Conservation (phyloP, 2,797 vertebrate species). For the Characodon lateralis region DNA sequence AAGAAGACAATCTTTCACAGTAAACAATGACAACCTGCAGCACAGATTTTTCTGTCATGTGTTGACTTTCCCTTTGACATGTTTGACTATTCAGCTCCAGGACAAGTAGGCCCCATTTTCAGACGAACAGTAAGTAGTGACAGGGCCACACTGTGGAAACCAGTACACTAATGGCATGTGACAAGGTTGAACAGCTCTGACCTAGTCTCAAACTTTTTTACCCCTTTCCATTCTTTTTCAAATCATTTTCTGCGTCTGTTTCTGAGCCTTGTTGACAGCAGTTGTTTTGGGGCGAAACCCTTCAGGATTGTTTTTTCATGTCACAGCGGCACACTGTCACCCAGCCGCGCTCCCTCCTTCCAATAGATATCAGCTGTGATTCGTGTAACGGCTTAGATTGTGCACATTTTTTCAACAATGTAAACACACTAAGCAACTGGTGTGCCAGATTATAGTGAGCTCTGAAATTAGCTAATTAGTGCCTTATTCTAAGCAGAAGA, state of each 20-base stretch:
- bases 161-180: conserved; percentile 66
- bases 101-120: conserved; percentile 27
- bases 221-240: conserved; percentile 58
- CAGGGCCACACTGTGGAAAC: conserved; percentile 52
- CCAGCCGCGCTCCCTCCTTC: conserved; percentile 50
- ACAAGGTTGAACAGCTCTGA: conserved; percentile 71
- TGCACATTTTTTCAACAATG: conserved; percentile 29
- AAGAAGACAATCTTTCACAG: conserved; percentile 8
- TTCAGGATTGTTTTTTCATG: conserved; percentile 68
- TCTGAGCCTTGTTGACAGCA: conserved; percentile 71
- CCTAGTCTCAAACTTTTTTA: conserved; percentile 71
- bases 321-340: conserved; percentile 61
- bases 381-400: conserved; percentile 43
- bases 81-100: conserved; percentile 31
- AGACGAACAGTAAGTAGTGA: conserved; percentile 54
- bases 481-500: conserved; percentile 36
- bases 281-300: conserved; percentile 64
- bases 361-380: conserved; percentile 62
- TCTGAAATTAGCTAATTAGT: conserved; percentile 60
- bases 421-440: conserved; percentile 43
- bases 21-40: conserved; percentile 41
- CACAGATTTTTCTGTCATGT: conserved; percentile 26
- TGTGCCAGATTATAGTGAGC: conserved; percentile 39
- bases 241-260: conserved; percentile 47
- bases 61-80: conserved; percentile 45